Conservation (phyloP, 53 echinoderm and acorn worm genomes). For the Arbacia lixula region DNA sequence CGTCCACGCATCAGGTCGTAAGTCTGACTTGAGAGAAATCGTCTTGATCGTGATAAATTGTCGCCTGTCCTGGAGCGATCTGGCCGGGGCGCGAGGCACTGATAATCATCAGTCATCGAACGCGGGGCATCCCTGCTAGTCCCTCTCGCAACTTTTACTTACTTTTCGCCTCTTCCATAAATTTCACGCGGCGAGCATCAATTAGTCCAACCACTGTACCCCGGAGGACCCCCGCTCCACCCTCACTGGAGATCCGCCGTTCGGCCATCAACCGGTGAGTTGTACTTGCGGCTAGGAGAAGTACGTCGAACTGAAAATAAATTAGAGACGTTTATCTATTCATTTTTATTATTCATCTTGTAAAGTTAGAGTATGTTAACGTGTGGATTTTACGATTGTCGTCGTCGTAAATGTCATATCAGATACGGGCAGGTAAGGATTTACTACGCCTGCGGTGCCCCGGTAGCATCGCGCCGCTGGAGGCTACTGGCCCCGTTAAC, state of each 20-base stretch:
- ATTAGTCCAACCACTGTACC: constrained; percentile 24
- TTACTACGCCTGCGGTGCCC: constrained; percentile 37
- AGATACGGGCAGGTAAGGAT: constrained; percentile 47
- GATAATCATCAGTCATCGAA: constrained; percentile 43
- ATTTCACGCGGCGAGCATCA: constrained; percentile 37
- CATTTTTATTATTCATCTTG: constrained; percentile 9
- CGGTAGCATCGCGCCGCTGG: constrained; percentile 9
- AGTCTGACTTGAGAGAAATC: too few species aligned
- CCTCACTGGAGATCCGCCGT: too few species aligned
- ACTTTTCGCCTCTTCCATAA: not conserved
- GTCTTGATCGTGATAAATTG: constrained; percentile 37
- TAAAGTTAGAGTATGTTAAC: not conserved
- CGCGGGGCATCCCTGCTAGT: constrained; percentile 25
- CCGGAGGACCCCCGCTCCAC: too few species aligned
- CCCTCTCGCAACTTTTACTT: constrained; percentile 7
- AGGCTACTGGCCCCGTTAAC: constrained; percentile 23
- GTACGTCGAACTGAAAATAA: constrained; percentile 32
- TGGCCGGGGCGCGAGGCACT: not conserved
- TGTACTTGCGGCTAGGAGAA: not conserved
- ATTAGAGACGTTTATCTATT: constrained; percentile 25
- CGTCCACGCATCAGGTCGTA: too few species aligned
- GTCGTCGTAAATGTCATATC: constrained; percentile 59
- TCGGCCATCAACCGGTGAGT: constrained; percentile 8
- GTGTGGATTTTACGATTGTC: constrained; percentile 61
- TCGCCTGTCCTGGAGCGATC: constrained; percentile 23